Percentiles rank a stretch among this genome's conserved stretches.
phyloP scores from a whole-genome alignment of 2,888 invertebrate genomes.

The Acrocyrtus sp. region DNA sequence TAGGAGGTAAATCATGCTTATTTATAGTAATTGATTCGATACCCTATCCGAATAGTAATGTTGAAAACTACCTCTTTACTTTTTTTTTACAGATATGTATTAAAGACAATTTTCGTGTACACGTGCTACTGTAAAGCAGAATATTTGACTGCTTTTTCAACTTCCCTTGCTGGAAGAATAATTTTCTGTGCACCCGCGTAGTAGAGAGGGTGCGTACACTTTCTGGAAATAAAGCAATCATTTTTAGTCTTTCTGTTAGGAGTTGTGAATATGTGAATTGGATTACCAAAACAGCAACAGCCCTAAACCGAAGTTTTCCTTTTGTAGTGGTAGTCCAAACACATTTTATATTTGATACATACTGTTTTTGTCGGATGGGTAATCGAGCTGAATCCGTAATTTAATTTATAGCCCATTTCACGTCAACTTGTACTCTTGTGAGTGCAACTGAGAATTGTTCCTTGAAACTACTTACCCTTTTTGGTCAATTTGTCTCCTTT shows the following conservation, averaged over 20 bases:
- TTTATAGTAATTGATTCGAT: slow-evolving; percentile 35
- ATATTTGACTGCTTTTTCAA: too few species aligned
- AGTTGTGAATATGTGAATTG: too few species aligned
- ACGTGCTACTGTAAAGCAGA: too few species aligned
- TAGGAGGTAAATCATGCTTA: slow-evolving; percentile 38
- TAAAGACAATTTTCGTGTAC: too few species aligned
- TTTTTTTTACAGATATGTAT: too few species aligned
- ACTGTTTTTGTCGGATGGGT: slow-evolving; percentile 37
- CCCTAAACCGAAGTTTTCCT: not conserved
- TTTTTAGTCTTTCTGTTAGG: too few species aligned
- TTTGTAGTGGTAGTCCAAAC: slow-evolving; percentile 13
- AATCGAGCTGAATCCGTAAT: slow-evolving; percentile 37
- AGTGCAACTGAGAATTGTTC: slow-evolving; percentile 24
- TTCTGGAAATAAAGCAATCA: too few species aligned
- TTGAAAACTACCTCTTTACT: too few species aligned
- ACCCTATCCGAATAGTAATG: slow-evolving; percentile 33
- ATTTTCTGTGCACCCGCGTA: too few species aligned
- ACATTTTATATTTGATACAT: slow-evolving; percentile 33
- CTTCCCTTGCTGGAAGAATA: too few species aligned
- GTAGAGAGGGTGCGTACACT: too few species aligned
- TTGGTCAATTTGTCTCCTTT: slow-evolving; percentile 34
- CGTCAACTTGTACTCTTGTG: slow-evolving; percentile 18
- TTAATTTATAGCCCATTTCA: slow-evolving; percentile 37
- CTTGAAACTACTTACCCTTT: slow-evolving; percentile 12
- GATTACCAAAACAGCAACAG: too few species aligned